Percentiles rank a stretch among this genome's conserved stretches.
phyloP scores from a whole-genome alignment of 2,888 invertebrate genomes.

The Celastrina argiolus region DNA sequence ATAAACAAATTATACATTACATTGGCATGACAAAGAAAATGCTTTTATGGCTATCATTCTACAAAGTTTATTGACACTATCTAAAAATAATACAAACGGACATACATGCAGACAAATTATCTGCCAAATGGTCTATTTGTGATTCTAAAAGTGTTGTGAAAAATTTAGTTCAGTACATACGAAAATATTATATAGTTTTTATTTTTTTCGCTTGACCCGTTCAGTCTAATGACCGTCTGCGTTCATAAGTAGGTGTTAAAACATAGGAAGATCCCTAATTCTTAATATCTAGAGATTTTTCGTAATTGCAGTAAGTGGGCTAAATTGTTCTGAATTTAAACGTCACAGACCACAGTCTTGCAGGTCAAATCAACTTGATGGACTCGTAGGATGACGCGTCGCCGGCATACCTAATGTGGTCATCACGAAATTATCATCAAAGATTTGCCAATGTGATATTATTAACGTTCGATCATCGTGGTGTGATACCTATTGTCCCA shows the following conservation, averaged over 20 bases:
- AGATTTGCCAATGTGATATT: too few species aligned
- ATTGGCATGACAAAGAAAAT: background rate
- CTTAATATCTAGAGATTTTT: background rate
- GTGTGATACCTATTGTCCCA: too few species aligned
- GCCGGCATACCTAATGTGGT: too few species aligned
- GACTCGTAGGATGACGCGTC: too few species aligned
- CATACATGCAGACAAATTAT: background rate
- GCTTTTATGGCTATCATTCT: background rate
- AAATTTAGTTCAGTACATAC: background rate
- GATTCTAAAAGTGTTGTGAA: constrained; percentile 1
- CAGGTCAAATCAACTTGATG: background rate
- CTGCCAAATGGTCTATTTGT: constrained; percentile 7
- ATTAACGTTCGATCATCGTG: too few species aligned
- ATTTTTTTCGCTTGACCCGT: background rate
- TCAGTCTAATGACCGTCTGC: background rate
- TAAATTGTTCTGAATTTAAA: too few species aligned
- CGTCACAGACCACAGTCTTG: background rate
- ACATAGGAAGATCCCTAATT: background rate
- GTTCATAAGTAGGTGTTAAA: background rate
- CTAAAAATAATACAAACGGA: constrained; percentile 11
- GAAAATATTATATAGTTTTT: background rate
- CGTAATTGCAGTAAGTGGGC: background rate
- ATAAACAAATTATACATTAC: constrained; percentile 4
- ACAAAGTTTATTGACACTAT: constrained; percentile 10
- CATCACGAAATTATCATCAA: too few species aligned